phyloP scores from a whole-genome alignment of 2,113 vertebrate species.

The Leptobrachium leishanense region DNA sequence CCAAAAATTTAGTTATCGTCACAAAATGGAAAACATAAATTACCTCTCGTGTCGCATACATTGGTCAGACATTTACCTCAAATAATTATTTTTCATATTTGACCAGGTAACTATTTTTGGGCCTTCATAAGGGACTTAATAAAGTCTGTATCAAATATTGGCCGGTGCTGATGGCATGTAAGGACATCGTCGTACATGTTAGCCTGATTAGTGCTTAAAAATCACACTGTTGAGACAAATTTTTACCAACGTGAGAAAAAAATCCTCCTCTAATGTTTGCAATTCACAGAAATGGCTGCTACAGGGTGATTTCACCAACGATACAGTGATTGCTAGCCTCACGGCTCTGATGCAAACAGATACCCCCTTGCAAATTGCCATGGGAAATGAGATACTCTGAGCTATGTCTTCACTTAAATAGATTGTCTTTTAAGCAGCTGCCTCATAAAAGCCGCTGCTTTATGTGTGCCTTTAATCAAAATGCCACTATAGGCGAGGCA shows the following conservation, averaged over 20 bases:
- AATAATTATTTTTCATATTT: too few relatives aligned
- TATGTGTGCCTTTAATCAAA: constrained; percentile 58
- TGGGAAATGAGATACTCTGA: constrained; percentile 50
- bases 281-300: constrained; percentile 16
- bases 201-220: too few relatives aligned
- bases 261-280: constrained; percentile 20
- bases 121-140: too few relatives aligned
- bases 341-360: constrained; percentile 54
- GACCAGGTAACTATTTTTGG: too few relatives aligned
- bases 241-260: neutral
- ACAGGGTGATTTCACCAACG: constrained; percentile 33
- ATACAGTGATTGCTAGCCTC: constrained; percentile 10
- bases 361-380: constrained; percentile 57
- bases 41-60: too few relatives aligned
- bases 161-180: too few relatives aligned
- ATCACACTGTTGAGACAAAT: too few relatives aligned
- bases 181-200: too few relatives aligned
- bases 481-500: constrained; percentile 50
- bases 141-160: too few relatives aligned
- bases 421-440: constrained; percentile 59
- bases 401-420: constrained; percentile 55
- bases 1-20: too few relatives aligned
- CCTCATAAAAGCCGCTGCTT: constrained; percentile 50
- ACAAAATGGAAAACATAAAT: too few relatives aligned
- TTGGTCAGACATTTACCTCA: too few relatives aligned